Evolutionary conservation across 64 coral and sea anemone species (phyloP).

Genomic region (Porites lutea): DNA sequence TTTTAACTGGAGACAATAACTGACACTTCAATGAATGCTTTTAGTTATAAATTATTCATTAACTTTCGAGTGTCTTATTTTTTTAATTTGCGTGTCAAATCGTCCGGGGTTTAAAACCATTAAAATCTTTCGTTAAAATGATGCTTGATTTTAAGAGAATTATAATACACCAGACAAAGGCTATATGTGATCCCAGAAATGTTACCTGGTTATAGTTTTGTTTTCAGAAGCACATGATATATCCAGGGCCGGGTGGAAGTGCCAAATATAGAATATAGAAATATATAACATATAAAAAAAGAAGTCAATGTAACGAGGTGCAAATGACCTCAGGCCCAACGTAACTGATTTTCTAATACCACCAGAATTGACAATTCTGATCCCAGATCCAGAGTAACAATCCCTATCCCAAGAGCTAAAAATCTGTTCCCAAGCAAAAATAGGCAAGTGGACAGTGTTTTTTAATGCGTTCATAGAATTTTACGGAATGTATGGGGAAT

Average conservation of each 20-base stretch:
- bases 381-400: too few species aligned
- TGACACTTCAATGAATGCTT: too few species aligned
- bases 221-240: constrained; percentile 9
- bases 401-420: too few species aligned
- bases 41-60: constrained; percentile 59
- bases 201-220: too few species aligned
- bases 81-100: constrained; percentile 44
- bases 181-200: too few species aligned
- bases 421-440: constrained; percentile 43
- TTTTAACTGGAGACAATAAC: too few species aligned
- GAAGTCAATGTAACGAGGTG: too few species aligned
- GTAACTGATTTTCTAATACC: too few species aligned
- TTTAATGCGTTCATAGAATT: constrained; percentile 43
- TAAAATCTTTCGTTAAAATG: constrained; percentile 47
- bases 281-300: too few species aligned
- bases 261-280: background rate
- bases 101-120: constrained; percentile 35
- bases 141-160: constrained; percentile 60
- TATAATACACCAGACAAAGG: constrained; percentile 1
- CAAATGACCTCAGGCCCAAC: too few species aligned
- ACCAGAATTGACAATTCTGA: too few species aligned
- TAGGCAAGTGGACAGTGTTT: constrained; percentile 38
- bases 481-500: constrained; percentile 35
- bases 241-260: constrained; percentile 30
- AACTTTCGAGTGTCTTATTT: constrained; percentile 50